Base-by-base conservation (phyloP, 1,140 invertebrate genomes). In the Leptinotarsa texana region DNA sequence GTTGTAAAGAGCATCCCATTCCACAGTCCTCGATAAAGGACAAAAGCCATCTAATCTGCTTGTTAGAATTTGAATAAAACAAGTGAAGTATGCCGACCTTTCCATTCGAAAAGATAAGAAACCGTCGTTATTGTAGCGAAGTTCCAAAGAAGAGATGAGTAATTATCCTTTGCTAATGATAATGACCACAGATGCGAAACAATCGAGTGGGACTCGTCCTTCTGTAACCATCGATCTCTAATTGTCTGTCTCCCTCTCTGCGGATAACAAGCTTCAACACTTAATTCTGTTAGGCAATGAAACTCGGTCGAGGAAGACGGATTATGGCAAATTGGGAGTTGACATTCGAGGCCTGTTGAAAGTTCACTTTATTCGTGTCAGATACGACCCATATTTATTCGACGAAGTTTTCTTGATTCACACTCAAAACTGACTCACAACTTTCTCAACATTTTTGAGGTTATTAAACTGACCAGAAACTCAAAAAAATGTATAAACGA, bases 121-220 rank as follows among this genome's bases (percentile, higher is more conserved):
- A 65, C 63, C 27, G 21, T 5, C 17, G 63, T 65, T 22, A 65
- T 65, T 65, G 63, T 65, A 65, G 27, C 63, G 63, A 15, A 65
- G 27, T 13, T 57, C n/a, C 51, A 57, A 57, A 4, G 33, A 62
- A 65, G 22, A 65, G 63, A 65, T 65, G 63, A 65, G 63, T 65
- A 65, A 65, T 65, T 65, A 65, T 65, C 63, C 21, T 65, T 15
- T 65, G n/a, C 51, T 65, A 65, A 65, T 65, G 63, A 65, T 65
- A 24, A 65, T 65, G 63, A 65, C 63, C 63, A 33, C 63, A 65
- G 63, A 65, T 33, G 63, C 63, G 63, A 22, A 33, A 33, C 63
- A 65, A 65, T 65, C 21, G 51, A 57, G 51, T 57, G 51, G 51
- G n/a, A 57, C 51, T 57, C 51, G 51, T 18, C 51, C 51, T 57